Evolutionary conservation across 2,888 invertebrate species (phyloP), one percentile per base, ranked within the genome.

Genomic region (Mythimna loreyi): DNA sequence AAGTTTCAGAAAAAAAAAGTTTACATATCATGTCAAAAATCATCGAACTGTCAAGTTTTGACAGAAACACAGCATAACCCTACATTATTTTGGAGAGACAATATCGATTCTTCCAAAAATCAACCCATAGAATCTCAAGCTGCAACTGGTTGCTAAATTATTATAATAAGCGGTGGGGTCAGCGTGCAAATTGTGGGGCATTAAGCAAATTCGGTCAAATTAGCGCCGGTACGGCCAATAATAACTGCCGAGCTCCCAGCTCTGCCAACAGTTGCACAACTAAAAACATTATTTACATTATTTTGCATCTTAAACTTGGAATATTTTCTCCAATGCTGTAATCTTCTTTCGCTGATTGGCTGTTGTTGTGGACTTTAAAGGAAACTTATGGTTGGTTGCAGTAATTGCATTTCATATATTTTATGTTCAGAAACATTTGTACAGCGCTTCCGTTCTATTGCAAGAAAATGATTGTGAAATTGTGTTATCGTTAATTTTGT

Each of bases 151-250:
- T 72, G 62, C 74, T 60, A 73, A 84, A 86, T 80, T 82, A 82
- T 82, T 75, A 79, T 83, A 84, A 84, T 84, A 84, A 84, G 78
- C 76, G 74, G 72, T 68, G 52, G 71, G 81, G 81, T 85, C 85
- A 84, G 85, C 82, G 85, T 85, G 86, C 85, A 92, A 92, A 92
- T 91, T 91, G 90, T 82, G 75, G 85, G 81, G 86, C 89, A 92
- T 92, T 92, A 92, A 91, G 89, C 89, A 90, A 92, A 93, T 93
- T 92, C 86, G 87, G 81, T 78, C 87, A 91, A 92, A 92, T 92
- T 93, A 92, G 90, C 87, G 82, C 87, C 82, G 84, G 86, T 86
- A 86, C 84, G 87, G 87, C 86, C 88, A 90, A 92, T 90, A 89
- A 90, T 88, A 87, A 88, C 80, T 66, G 55, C 78, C 84, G 85